These are phyloP conservation scores for Polylopha cassiicola DNA, from an alignment of 2,888 invertebrate genomes.

Conservation along the genomic window DNA sequence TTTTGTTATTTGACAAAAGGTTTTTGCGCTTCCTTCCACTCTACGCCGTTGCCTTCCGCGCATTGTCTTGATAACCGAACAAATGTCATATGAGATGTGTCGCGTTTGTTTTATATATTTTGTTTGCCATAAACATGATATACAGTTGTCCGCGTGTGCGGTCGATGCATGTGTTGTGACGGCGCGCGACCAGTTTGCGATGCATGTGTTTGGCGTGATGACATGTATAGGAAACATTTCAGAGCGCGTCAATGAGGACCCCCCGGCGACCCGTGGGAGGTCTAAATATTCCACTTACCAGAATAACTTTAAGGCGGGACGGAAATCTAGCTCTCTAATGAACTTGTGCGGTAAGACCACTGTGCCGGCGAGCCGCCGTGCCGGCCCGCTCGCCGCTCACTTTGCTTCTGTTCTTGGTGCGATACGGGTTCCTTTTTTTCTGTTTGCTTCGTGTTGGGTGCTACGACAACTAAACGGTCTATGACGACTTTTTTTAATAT, in stretches of 20 bases:
- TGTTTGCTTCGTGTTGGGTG: slow-evolving; percentile 41
- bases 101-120: slow-evolving; percentile 49
- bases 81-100: slow-evolving; percentile 29
- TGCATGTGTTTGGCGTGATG: slow-evolving; percentile 57
- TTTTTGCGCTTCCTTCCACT: slow-evolving; percentile 51
- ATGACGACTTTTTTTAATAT: slow-evolving; percentile 7
- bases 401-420: slow-evolving; percentile 60
- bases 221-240: slow-evolving; percentile 81
- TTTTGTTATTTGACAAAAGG: slow-evolving; percentile 45
- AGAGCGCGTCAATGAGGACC: slow-evolving; percentile 88
- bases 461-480: neutral
- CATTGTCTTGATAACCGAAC: slow-evolving; percentile 56
- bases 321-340: slow-evolving; percentile 97
- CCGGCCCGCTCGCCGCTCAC: slow-evolving; percentile 32
- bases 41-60: slow-evolving; percentile 67
- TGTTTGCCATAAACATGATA: slow-evolving; percentile 43
- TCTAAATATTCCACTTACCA: slow-evolving; percentile 90
- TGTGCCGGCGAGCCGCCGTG: slow-evolving; percentile 47
- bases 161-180: slow-evolving; percentile 47
- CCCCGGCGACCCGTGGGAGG: slow-evolving; percentile 88
- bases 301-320: slow-evolving; percentile 89
- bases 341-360: slow-evolving; percentile 95
- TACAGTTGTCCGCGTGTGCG: slow-evolving; percentile 49
- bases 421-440: slow-evolving; percentile 57
- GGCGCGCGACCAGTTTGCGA: slow-evolving; percentile 27